Conservation (phyloP, 2,888 invertebrate genomes). For the Apotomis turbidana region DNA sequence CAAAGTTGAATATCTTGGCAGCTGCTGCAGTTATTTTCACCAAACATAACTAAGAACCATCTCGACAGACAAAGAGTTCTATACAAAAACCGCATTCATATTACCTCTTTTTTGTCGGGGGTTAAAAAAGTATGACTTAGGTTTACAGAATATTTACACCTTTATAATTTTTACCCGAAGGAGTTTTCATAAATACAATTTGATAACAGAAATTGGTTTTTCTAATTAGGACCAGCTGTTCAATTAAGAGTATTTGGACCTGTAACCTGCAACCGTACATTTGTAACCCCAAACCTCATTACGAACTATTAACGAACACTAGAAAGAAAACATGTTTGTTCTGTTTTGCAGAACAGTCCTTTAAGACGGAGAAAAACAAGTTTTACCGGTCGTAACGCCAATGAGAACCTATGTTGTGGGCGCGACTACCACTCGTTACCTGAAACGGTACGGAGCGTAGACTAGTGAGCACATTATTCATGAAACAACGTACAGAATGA, state of each 20-base stretch:
- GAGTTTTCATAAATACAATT: no score
- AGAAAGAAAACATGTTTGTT: not conserved
- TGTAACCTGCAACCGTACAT: not conserved
- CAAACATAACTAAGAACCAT: no score
- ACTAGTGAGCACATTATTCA: constrained; percentile 41
- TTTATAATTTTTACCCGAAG: not conserved
- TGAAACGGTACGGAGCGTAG: constrained; percentile 26
- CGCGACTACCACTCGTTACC: constrained; percentile 23
- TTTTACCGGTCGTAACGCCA: constrained; percentile 33
- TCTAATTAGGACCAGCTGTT: no score
- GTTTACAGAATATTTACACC: no score
- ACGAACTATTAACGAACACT: not conserved
- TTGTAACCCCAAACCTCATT: not conserved
- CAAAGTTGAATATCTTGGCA: no score
- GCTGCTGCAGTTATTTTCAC: no score
- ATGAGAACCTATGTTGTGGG: constrained; percentile 34
- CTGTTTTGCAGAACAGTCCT: not conserved
- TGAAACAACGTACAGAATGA: constrained; percentile 41
- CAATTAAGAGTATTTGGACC: not conserved
- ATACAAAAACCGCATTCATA: no score
- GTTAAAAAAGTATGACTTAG: no score
- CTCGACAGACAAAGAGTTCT: no score
- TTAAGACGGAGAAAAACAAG: constrained; percentile 25
- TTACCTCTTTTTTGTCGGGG: no score
- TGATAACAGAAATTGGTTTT: no score